Base-by-base conservation (phyloP, 2,113 vertebrate species). In the Nanorana parkeri region DNA sequence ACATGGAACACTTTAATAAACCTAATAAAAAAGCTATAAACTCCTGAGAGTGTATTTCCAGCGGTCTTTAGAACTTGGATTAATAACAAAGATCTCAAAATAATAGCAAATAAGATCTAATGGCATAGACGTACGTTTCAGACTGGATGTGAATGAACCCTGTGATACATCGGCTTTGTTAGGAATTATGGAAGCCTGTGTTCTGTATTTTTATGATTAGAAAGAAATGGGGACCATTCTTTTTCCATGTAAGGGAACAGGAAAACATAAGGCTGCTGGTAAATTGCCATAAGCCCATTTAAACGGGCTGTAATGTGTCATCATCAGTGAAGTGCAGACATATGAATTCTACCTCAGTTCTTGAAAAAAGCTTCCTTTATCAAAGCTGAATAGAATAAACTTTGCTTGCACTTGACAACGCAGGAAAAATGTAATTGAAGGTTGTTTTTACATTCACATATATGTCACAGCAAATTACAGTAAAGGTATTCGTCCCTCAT, bases 141-240 rank as follows among this genome's bases (percentile, higher is more conserved):
- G n/a, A 21, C 20, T 28, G 21, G 65, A 47, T 10, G 13, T 61
- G 19, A 60, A 75, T 32, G 17, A 71, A 24, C 17, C 21, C 41
- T 61, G 17, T 61, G 21, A 80, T 52, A 29, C 23, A 19, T 55
- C 56, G 47, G 23, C 19, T 21, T 26, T 63, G 7, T 28, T 69
- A 41, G 28, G 29, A 69, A 69, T 21, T 69, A 21, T 69, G 3
- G 23, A 80, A 71, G 36, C 17, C 36, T 55, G 56, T 32, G 20
- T 68, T n/a, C n/a, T 71, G 17, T 61, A 60, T 69, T 69, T 72
- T 63, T 29, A 68, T 68, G 23, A 79, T 56, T 68, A 54, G 75
- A 79, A 47, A 79, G 68, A 69, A 69, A 79, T 79, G 54, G 21
- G 69, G 23, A 71, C 36, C 28, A 72, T 80, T 47, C 64, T 32